Evolutionary conservation across 2,797 vertebrate species (phyloP).

Genomic region (Gastrophryne carolinensis): DNA sequence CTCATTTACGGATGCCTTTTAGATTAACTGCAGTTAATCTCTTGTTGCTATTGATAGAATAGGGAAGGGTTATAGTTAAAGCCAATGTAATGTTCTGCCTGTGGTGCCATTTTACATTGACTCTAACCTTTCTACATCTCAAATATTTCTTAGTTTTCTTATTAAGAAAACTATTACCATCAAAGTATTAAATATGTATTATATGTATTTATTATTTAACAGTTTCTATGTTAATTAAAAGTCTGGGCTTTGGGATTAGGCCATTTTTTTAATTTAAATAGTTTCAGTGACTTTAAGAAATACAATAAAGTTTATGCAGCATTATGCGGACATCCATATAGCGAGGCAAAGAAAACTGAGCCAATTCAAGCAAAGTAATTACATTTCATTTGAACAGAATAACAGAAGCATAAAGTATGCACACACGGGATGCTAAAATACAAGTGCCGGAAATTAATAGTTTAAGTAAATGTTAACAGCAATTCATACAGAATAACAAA

Average conservation of each 20-base stretch:
- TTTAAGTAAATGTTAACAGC: conserved; percentile 11
- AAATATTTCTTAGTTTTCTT: no score
- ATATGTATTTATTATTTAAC: no score
- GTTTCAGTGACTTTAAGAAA: conserved; percentile 9
- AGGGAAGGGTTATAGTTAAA: no score
- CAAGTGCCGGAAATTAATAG: neutral
- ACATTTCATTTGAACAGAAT: neutral
- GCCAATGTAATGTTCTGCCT: no score
- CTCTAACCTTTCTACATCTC: no score
- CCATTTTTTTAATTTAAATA: conserved; percentile 24
- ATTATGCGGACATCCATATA: conserved; percentile 10
- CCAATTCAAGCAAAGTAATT: conserved; percentile 31
- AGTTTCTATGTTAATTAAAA: no score
- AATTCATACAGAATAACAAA: neutral
- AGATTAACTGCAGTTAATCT: neutral
- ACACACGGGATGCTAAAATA: neutral
- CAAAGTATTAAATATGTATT: no score
- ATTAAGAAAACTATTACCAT: no score
- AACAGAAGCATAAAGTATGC: conserved; percentile 8
- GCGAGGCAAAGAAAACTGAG: conserved; percentile 15
- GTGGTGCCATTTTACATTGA: no score
- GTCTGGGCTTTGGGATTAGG: conserved; percentile 19
- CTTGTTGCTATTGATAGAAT: neutral
- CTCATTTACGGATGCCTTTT: no score
- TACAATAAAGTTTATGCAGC: neutral